A percentile compares a stretch with the other conserved stretches of the same genome.
Evolutionary conservation across 2,888 invertebrate species (phyloP).

Genomic region (Apamea monoglypha): DNA sequence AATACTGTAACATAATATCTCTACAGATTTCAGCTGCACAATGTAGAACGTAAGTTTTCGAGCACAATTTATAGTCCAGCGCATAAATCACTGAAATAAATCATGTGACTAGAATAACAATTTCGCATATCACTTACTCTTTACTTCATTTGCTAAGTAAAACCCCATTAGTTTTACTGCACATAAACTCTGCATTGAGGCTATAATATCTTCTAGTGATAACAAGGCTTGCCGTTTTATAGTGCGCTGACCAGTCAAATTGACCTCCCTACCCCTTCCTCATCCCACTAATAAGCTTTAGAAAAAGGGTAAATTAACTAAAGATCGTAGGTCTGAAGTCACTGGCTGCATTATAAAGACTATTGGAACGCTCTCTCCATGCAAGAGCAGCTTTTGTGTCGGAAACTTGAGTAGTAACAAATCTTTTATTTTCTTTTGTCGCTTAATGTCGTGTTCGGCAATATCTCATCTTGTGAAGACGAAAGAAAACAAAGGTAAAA

Average conservation of each 20-base stretch:
- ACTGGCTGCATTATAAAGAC: slow-evolving; percentile 66
- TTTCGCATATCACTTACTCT: slow-evolving; percentile 68
- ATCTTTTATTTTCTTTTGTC: slow-evolving; percentile 75
- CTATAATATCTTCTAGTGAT: slow-evolving; percentile 74
- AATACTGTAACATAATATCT: neutral
- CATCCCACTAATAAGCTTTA: slow-evolving; percentile 35
- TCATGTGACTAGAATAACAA: slow-evolving; percentile 61
- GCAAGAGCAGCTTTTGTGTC: slow-evolving; percentile 70
- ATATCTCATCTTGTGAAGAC: slow-evolving; percentile 61
- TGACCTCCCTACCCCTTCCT: slow-evolving; percentile 60
- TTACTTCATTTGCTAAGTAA: slow-evolving; percentile 76
- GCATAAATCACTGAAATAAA: slow-evolving; percentile 69
- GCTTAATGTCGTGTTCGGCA: slow-evolving; percentile 71
- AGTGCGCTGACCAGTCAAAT: slow-evolving; percentile 63
- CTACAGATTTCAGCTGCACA: slow-evolving; percentile 35
- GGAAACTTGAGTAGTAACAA: slow-evolving; percentile 72
- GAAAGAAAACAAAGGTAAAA: slow-evolving; percentile 21
- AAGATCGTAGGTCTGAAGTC: slow-evolving; percentile 57
- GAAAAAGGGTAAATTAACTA: slow-evolving; percentile 62
- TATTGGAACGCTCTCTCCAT: slow-evolving; percentile 64
- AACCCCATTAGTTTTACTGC: slow-evolving; percentile 76
- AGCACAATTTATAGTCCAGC: slow-evolving; percentile 60
- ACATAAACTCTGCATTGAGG: slow-evolving; percentile 75
- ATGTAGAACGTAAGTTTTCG: slow-evolving; percentile 32
- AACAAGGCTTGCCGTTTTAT: slow-evolving; percentile 75